A percentile compares a stretch with the other conserved stretches of the same genome.
Conservation (phyloP, 1,140 invertebrate species). For the Pantala flavescens region DNA sequence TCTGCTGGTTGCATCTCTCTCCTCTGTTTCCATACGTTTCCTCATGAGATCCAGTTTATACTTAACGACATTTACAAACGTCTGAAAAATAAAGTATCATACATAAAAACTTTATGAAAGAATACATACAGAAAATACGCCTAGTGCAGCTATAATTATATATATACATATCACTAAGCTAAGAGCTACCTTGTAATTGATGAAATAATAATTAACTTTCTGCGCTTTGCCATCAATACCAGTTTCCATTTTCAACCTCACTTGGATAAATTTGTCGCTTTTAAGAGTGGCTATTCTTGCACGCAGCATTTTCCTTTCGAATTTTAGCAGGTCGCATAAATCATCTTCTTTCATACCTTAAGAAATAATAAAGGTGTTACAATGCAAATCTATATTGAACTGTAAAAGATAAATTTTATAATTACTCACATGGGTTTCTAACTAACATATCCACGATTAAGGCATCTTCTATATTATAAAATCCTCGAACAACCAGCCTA, state of each 20-base stretch:
- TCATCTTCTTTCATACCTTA: slow-evolving; percentile 93
- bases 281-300: slow-evolving; percentile 73
- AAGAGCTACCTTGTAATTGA: slow-evolving; percentile 90
- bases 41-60: slow-evolving; percentile 94
- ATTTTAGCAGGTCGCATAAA: slow-evolving; percentile 83
- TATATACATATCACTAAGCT: slow-evolving; percentile 14
- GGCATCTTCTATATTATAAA: slow-evolving; percentile 87
- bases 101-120: neutral
- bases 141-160: no score
- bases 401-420: slow-evolving; percentile 14
- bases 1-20: slow-evolving; percentile 84
- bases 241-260: slow-evolving; percentile 86
- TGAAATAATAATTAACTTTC: slow-evolving; percentile 96
- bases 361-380: neutral
- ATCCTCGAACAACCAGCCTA: slow-evolving; percentile 78
- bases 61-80: slow-evolving; percentile 94
- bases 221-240: slow-evolving; percentile 90
- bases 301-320: slow-evolving; percentile 88
- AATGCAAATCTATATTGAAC: slow-evolving; percentile 19
- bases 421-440: slow-evolving; percentile 70
- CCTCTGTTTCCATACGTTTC: slow-evolving; percentile 89
- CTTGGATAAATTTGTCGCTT: slow-evolving; percentile 91
- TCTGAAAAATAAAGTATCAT: slow-evolving; percentile 34
- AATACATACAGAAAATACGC: neutral
- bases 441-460: slow-evolving; percentile 92